Evolutionary conservation across 64 coral and sea anemone genomes (phyloP).

Genomic region (Catalaphyllia jardinei): DNA sequence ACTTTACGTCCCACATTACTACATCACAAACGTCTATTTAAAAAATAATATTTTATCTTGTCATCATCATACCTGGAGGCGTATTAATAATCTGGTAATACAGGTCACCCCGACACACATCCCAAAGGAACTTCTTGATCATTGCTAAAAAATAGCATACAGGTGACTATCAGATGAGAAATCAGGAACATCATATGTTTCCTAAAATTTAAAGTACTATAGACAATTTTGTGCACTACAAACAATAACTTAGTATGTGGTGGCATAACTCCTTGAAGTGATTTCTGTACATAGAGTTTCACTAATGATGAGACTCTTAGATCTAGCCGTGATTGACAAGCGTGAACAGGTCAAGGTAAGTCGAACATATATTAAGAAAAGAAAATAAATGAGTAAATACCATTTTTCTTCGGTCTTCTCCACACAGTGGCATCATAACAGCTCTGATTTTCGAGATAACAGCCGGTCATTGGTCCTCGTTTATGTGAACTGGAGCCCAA

Average conservation of each 20-base stretch:
- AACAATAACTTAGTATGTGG: too few species aligned
- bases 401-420: too few species aligned
- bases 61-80: constrained; percentile 84
- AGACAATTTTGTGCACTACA: too few species aligned
- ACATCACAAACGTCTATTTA: too few species aligned
- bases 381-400: too few species aligned
- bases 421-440: constrained; percentile 91
- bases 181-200: neutral
- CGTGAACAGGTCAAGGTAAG: too few species aligned
- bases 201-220: too few species aligned
- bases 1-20: too few species aligned
- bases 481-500: constrained; percentile 96
- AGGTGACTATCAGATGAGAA: neutral
- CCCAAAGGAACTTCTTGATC: constrained; percentile 97
- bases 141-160: constrained; percentile 69
- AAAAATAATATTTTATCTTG: too few species aligned
- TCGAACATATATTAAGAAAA: neutral
- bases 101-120: constrained; percentile 94
- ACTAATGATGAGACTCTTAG: too few species aligned
- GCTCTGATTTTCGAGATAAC: constrained; percentile 91
- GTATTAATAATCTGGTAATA: constrained; percentile 95
- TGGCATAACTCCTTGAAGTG: too few species aligned
- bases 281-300: too few species aligned
- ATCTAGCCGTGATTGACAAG: neutral
- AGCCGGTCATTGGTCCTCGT: constrained; percentile 82